Evolutionary conservation across 2,113 vertebrate genomes (phyloP).

Genomic region (Alces alces): DNA sequence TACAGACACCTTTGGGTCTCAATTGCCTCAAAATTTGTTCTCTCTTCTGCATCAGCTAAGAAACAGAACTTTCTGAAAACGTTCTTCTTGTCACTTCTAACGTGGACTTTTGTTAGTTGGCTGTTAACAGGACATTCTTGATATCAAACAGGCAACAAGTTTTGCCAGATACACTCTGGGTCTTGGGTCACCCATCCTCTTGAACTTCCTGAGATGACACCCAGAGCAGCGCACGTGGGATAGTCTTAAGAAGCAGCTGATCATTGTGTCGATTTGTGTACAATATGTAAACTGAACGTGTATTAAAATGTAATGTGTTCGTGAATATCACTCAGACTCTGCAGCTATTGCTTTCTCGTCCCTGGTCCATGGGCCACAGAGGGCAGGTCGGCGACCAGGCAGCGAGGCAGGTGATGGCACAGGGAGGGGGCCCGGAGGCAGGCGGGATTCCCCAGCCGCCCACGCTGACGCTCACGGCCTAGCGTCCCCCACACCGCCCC

Average conservation of each 20-base stretch:
- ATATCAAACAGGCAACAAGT: not conserved
- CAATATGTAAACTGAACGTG: not conserved
- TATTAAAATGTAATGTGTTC: not conserved
- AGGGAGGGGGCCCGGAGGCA: too few relatives aligned
- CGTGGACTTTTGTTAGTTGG: not conserved
- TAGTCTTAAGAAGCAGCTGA: not conserved
- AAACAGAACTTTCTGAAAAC: not conserved
- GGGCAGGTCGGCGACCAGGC: not conserved
- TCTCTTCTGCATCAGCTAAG: not conserved
- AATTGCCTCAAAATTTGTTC: fast-evolving
- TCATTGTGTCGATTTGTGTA: not conserved
- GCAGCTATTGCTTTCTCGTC: not conserved
- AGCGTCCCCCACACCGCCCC: fast-evolving
- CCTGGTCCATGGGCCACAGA: not conserved
- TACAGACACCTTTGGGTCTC: not conserved
- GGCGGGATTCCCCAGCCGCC: not conserved
- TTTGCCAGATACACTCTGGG: not conserved
- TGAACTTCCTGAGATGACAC: not conserved
- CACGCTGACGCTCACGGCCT: not conserved
- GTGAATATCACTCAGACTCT: not conserved
- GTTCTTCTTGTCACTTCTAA: not conserved
- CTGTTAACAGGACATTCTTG: not conserved
- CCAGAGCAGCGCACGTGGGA: not conserved
- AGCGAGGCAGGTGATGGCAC: not conserved
- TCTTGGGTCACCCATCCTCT: not conserved